Base-by-base conservation (phyloP, 2,113 vertebrate genomes). In the Oncorhynchus mykiss region DNA sequence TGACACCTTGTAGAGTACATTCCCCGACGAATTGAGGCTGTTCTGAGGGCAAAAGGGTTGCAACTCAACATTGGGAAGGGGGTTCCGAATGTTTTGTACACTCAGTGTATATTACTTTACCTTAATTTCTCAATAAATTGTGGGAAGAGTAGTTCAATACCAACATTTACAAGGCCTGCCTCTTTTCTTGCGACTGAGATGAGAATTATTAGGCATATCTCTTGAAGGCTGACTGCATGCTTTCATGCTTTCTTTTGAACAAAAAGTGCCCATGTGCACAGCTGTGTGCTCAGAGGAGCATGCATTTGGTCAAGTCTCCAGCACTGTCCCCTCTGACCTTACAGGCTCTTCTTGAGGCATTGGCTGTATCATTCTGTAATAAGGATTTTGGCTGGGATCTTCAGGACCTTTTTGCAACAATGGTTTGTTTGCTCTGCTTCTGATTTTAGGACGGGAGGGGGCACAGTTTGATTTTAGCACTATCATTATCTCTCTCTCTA, bases 351-450 rank as follows among this genome's bases (percentile, higher is more conserved):
- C 81, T 72, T 75, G 89, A 88, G 75, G 65, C 77, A 34, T 60
- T 14, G 60, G 74, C 74, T 65, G 67, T 57, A 75, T 71, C 70
- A 64, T 71, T 25, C 80, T 79, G 69, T 81, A 80, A 82, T 71
- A 72, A 45, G 45, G 66, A 83, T 54, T 84, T 85, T 39, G n/a
- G 39, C 16, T 65, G 27, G 68, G 80, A 67, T 76, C 69, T 76
- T 62, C 34, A 7, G 78, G 79, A 72, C 73, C 62, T 83, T 83
- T 77, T 57, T 74, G 79, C 84, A 91, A 92, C 90, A 91, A 88
- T 91, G 82, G 80, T 85, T 82, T 82, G 87, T 91, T 92, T 91
- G 81, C 82, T 87, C 77, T 16, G 65, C 80, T 88, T 80, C 73
- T 22, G 45, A 80, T 65, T 54, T 54, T 54, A 54, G 51, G 51